These are phyloP conservation scores for Chlorodrepanis virens DNA, from an alignment of 2,113 vertebrate genomes.

Conservation along the genomic window DNA sequence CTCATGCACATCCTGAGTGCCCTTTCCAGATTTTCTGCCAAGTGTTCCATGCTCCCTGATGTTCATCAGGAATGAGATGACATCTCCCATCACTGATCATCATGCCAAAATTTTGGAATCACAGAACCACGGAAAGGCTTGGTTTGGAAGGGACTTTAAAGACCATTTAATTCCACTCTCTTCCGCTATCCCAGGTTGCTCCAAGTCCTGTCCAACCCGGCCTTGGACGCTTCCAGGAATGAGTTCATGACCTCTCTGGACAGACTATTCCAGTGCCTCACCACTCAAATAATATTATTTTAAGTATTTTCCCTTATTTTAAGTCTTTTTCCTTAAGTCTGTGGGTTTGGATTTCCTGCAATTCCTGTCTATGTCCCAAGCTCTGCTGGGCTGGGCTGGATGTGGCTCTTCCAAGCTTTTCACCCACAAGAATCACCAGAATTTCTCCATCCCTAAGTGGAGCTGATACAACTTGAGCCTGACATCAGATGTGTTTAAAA, in stretches of 20 bases:
- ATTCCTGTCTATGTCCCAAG: not conserved
- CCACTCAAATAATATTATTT: not conserved
- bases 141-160: not conserved
- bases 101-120: not conserved
- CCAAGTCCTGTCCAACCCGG: not conserved
- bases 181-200: not conserved
- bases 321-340: not conserved
- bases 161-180: too few species aligned
- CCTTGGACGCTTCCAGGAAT: not conserved
- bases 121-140: not conserved
- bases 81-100: not conserved
- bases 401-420: not conserved
- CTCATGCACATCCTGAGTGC: not conserved
- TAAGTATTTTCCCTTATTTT: not conserved
- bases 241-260: not conserved
- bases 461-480: not conserved
- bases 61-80: not conserved
- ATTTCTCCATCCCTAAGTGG: not conserved
- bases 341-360: not conserved
- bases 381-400: not conserved
- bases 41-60: not conserved
- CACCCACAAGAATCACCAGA: accelerated
- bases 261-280: not conserved
- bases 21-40: not conserved
- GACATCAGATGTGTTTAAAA: not conserved